These are phyloP conservation scores for Artibeus lituratus DNA, from an alignment of 2,797 vertebrate species.

Conservation along the genomic window DNA sequence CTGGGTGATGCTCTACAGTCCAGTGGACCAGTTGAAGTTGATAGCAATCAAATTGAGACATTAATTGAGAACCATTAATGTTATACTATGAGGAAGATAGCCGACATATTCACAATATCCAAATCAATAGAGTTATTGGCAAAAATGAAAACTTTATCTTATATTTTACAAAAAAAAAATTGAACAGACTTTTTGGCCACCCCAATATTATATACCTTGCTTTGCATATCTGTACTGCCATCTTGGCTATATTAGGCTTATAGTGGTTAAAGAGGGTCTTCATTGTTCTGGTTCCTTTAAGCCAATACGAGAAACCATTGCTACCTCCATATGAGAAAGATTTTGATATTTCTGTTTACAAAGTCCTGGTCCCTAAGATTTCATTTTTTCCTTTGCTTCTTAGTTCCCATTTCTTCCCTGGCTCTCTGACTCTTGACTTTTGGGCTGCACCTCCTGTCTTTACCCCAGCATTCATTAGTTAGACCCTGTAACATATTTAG, in stretches of 20 bases:
- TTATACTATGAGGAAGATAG: background rate
- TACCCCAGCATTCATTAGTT: background rate
- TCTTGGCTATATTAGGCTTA: background rate
- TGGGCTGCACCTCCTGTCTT: background rate
- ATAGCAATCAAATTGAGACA: background rate
- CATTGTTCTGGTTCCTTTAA: background rate
- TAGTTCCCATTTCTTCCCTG: background rate
- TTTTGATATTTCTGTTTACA: background rate
- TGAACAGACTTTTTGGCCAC: too few relatives aligned
- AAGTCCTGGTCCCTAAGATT: background rate
- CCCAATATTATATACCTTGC: background rate
- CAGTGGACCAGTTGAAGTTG: background rate
- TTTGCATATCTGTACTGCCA: background rate
- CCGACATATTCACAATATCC: background rate
- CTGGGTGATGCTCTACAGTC: background rate
- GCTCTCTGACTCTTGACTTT: background rate
- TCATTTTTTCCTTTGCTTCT: background rate
- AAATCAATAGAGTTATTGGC: too few relatives aligned
- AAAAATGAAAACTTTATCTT: too few relatives aligned
- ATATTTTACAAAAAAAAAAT: too few relatives aligned
- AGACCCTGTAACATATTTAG: background rate
- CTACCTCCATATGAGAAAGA: background rate
- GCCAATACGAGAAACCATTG: background rate
- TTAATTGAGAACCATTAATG: background rate
- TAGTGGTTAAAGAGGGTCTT: background rate